phyloP scores from a whole-genome alignment of 1,140 invertebrate species.

The Neotoxoptera formosana region DNA sequence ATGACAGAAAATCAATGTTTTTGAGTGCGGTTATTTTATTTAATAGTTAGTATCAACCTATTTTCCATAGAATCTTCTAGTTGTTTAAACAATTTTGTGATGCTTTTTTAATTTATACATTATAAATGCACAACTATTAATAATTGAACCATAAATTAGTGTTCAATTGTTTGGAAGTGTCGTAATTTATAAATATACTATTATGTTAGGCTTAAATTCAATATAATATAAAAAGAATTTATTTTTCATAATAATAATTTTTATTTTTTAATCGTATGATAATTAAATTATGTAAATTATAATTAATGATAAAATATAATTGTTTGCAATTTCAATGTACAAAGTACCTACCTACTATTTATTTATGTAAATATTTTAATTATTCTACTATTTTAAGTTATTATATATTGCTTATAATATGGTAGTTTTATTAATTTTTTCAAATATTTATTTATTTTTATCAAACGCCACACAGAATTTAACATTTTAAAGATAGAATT shows the following conservation, averaged over 20 bases:
- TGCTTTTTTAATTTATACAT: neutral
- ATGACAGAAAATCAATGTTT: conserved; percentile 49
- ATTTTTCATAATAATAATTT: neutral
- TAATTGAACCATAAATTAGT: neutral
- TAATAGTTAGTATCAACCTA: conserved; percentile 25
- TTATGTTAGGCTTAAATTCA: neutral
- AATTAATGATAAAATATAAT: neutral
- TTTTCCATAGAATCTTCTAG: neutral
- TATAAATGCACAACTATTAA: neutral
- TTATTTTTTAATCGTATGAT: neutral
- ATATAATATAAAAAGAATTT: neutral
- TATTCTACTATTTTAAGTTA: neutral
- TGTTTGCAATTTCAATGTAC: neutral
- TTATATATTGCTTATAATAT: neutral
- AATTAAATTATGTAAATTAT: neutral
- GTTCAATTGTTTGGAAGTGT: neutral
- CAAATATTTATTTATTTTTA: neutral
- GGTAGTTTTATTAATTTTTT: neutral
- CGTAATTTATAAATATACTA: neutral
- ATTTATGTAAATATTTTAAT: neutral
- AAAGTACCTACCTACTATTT: neutral
- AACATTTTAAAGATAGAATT: neutral
- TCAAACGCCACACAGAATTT: neutral
- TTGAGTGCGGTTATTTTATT: conserved; percentile 44
- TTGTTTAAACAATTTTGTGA: neutral